phyloP scores from a whole-genome alignment of 2,113 vertebrate species.

The Alouatta palliata region DNA sequence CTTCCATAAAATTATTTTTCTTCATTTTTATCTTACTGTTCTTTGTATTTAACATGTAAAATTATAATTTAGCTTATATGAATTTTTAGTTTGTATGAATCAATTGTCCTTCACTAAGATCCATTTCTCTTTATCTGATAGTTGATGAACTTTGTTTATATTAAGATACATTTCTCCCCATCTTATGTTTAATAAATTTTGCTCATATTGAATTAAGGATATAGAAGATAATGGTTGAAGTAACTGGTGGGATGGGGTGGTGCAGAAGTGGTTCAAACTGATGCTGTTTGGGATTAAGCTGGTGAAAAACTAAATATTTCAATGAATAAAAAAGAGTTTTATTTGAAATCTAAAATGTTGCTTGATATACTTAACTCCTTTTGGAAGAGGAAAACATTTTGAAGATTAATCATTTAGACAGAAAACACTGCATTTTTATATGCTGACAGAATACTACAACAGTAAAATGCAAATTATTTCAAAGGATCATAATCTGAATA shows the following conservation, averaged over 20 bases:
- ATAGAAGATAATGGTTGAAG: neutral
- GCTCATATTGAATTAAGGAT: neutral
- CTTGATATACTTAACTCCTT: neutral
- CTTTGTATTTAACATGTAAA: neutral
- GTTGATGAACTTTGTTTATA: neutral
- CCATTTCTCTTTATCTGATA: neutral
- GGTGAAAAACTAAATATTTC: neutral
- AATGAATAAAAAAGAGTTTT: slow-evolving; percentile 16
- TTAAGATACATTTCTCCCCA: neutral
- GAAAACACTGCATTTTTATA: neutral
- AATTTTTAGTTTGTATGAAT: neutral
- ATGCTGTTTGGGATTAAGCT: neutral
- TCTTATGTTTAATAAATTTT: neutral
- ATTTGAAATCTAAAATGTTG: neutral
- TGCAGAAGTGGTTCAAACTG: neutral
- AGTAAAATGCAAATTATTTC: slow-evolving; percentile 21
- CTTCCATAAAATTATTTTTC: neutral
- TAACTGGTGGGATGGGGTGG: neutral
- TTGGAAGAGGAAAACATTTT: neutral
- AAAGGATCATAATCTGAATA: slow-evolving; percentile 30
- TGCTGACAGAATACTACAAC: neutral
- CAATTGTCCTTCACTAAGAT: neutral
- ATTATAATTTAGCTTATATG: neutral
- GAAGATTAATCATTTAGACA: neutral
- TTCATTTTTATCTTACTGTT: slow-evolving; percentile 4